Base-by-base conservation (phyloP, 2,888 invertebrate genomes). In the Dynastes hyllus region DNA sequence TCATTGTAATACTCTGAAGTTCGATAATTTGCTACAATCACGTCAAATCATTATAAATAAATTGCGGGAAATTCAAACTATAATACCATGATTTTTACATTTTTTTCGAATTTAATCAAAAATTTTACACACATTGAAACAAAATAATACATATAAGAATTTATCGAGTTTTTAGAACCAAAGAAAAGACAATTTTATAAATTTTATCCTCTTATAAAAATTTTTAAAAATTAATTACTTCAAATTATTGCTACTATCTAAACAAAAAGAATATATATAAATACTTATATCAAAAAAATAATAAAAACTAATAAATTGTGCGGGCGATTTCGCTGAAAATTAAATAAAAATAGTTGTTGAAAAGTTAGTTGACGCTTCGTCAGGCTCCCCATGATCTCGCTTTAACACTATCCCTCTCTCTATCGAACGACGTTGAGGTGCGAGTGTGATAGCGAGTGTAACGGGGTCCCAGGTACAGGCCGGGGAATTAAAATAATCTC, bases 291-390 rank as follows among this genome's bases (percentile, higher is more conserved):
- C 86, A 87, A 86, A 87, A 87, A 65, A 32, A 65, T 16, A 66
- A 40, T 5, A n/a, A 16, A 66, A 40, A 8, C 0, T 22, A 40
- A 66, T 16, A 13, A 13, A 29, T 50, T 87, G 86, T 85, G 86
- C 87, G 87, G 85, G 87, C 87, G 87, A 87, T 87, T 85, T 86
- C 87, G 88, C 87, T 87, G 87, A 88, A 87, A 87, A 87, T 27
- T 32, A 87, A 86, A 79, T 53, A 71, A 80, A 81, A 81, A 83
- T 88, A 89, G 88, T 88, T 89, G 88, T 89, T 88, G 87, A 88
- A 83, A 58, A 87, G 86, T 87, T 88, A 88, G 88, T 87, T 87
- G 87, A 87, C 86, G 88, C 88, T 89, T 88, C 86, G 87, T 85
- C 84, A 85, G 73, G 29, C 32, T 55, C 61, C 29, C 13, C 32